Conservation (phyloP, 2,113 vertebrate genomes). For the Saccopteryx bilineata region DNA sequence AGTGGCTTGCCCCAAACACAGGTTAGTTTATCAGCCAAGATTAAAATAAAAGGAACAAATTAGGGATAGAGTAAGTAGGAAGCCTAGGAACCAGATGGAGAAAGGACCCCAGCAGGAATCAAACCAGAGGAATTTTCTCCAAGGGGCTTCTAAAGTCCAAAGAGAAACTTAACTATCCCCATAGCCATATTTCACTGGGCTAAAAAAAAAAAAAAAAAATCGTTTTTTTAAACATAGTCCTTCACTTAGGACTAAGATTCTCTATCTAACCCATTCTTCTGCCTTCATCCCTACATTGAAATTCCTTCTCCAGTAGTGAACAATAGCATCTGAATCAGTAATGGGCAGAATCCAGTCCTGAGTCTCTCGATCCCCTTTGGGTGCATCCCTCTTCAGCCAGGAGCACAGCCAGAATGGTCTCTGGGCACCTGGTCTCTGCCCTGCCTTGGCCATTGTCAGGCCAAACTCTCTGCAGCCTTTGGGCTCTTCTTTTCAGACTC, state of each 20-base stretch:
- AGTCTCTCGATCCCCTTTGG: not conserved
- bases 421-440: not conserved
- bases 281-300: constrained; percentile 2
- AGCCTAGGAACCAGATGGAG: not conserved
- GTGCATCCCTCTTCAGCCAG: not conserved
- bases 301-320: not conserved
- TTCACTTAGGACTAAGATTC: not conserved
- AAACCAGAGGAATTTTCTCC: not conserved
- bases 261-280: not conserved
- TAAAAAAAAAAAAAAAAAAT: no score
- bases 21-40: constrained; percentile 59
- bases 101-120: not conserved
- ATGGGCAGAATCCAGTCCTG: not conserved
- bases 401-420: not conserved
- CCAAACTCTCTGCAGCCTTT: not conserved
- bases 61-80: constrained; percentile 2
- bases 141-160: constrained; percentile 27
- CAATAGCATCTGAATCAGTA: not conserved
- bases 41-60: constrained; percentile 33
- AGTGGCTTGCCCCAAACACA: constrained; percentile 40
- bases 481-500: not conserved
- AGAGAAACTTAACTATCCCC: constrained; percentile 36
- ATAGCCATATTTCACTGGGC: not conserved
- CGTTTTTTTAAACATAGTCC: not conserved
- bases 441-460: not conserved